A percentile compares a stretch with the other conserved stretches of the same genome.
Conservation (phyloP, 2,113 vertebrate species). For the Forbesichthys agassizii region DNA sequence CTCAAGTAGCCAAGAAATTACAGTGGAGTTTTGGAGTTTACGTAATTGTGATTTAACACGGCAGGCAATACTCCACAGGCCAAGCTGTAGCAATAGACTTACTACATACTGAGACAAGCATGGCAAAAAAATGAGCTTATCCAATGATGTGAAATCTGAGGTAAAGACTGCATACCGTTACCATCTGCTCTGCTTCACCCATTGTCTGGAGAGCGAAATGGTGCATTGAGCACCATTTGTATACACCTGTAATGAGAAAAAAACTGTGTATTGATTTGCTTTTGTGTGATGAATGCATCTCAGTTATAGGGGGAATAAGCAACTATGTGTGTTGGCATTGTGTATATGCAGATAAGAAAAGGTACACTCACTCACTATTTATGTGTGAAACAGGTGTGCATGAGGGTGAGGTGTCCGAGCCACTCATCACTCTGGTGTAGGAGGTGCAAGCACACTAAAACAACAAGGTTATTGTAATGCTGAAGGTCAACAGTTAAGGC, state of each 20-base stretch:
- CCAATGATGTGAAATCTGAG: constrained; percentile 33
- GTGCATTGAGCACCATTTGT: constrained; percentile 35
- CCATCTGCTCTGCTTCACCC: constrained; percentile 51
- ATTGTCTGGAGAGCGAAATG: constrained; percentile 36
- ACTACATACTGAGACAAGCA: constrained; percentile 15
- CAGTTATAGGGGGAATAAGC: constrained; percentile 38
- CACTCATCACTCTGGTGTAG: no score
- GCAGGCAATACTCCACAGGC: not conserved
- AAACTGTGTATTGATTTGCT: constrained; percentile 33
- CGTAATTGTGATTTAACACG: not conserved
- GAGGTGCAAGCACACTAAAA: no score
- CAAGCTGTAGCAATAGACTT: not conserved
- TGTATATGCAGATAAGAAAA: no score
- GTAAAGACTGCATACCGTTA: constrained; percentile 51
- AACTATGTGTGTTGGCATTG: constrained; percentile 13
- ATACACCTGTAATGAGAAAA: constrained; percentile 33
- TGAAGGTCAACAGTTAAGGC: no score
- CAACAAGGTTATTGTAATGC: no score
- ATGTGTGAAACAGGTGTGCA: not conserved
- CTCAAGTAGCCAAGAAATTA: not conserved
- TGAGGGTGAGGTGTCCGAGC: not conserved
- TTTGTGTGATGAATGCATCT: constrained; percentile 21
- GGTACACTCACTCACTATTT: not conserved
- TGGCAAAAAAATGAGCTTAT: constrained; percentile 33
- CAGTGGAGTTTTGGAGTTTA: not conserved